Evolutionary conservation across 2,797 vertebrate species (phyloP), one percentile per base, ranked within the genome.

Genomic region (Acropternis orthonyx): DNA sequence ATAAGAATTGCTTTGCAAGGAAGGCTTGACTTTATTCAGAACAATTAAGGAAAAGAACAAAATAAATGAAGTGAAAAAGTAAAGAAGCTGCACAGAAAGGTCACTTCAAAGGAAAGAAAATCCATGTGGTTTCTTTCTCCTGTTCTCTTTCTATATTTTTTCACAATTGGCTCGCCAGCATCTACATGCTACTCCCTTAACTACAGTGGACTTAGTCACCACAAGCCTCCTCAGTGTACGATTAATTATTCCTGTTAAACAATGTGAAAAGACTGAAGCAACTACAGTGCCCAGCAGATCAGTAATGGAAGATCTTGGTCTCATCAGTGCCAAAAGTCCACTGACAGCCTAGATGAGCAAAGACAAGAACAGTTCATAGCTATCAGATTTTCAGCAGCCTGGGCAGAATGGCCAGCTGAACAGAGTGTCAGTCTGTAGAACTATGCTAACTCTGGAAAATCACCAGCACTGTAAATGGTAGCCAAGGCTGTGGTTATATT

Each of bases 181-280:
- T 52, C 88, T 85, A 85, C 83, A 86, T 21, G 72, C 80, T 76
- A 80, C 48, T 84, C 55, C 75, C 74, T 69, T 79, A 89, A 95
- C 72, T 66, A 54, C 56, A 75, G 59, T 0, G 1, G 77, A 19
- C 72, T 88, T 55, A 71, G 51, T 77, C 92, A 89, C 81, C 54
- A 54, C 46, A 79, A 86, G 56, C 63, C 76, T 89, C 72, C 58
- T 81, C 91, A 88, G 41, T 34, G 39, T 55, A 76, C 21, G 0
- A 88, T 95, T 95, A 96, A 96, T 95, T 96, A 95, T 68, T 85
- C 52, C 61, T 63, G 72, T 76, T 93, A 96, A 94, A 92, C 72
- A 89, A 90, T 79, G 72, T 39, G 34, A 74, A 77, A 94, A 69
- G 59, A 34, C 78, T 74, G 48, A 92, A 88, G 43, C 43, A 92